Evolutionary conservation across 2,797 vertebrate species (phyloP).

Genomic region (Danionella dracula): DNA sequence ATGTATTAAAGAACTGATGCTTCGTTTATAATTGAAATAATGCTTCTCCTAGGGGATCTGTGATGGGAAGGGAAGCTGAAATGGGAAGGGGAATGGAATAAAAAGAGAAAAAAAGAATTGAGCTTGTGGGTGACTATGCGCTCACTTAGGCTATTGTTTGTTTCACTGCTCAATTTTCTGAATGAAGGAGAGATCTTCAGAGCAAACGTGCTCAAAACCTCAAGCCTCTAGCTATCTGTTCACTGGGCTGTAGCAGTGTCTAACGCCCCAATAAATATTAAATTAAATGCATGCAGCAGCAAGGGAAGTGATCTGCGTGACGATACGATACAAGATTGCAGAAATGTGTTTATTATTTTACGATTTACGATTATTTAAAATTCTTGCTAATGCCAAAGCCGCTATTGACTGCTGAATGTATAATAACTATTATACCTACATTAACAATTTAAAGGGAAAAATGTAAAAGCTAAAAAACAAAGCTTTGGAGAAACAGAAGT

Average conservation of each 20-base stretch:
- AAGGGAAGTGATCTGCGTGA: background rate
- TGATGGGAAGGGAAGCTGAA: background rate
- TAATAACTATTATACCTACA: too few relatives aligned
- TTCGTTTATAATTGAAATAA: constrained; percentile 11
- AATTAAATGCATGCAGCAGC: background rate
- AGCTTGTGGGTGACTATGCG: background rate
- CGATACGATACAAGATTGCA: too few relatives aligned
- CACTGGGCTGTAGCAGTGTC: background rate
- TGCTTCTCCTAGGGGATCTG: background rate
- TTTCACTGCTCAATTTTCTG: background rate
- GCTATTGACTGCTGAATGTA: too few relatives aligned
- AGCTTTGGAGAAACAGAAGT: too few relatives aligned
- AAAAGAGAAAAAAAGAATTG: background rate
- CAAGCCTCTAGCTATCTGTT: background rate
- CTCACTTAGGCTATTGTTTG: background rate
- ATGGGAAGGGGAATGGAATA: background rate
- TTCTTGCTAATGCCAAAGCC: too few relatives aligned
- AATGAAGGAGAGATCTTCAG: background rate
- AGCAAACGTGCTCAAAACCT: background rate
- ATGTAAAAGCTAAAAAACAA: too few relatives aligned
- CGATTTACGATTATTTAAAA: too few relatives aligned
- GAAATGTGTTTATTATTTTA: too few relatives aligned
- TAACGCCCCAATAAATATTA: background rate
- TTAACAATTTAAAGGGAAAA: too few relatives aligned
- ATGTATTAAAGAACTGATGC: constrained; percentile 1